Conservation (phyloP, 2,797 vertebrate species). For the Periophthalmus magnuspinnatus region DNA sequence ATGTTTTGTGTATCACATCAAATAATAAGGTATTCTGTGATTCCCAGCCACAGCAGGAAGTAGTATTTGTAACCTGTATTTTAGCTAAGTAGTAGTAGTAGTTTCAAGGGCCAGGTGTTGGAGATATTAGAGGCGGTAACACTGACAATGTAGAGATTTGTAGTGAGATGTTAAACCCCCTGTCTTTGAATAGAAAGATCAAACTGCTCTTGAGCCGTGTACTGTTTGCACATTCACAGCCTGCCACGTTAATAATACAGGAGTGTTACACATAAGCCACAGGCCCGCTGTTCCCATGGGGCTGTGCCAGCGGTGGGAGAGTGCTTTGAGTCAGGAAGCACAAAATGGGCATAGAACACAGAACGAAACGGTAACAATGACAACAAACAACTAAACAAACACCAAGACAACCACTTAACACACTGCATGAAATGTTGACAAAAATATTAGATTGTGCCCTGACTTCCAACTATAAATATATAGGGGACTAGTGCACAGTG, state of each 20-base stretch:
- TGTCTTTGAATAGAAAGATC: slow-evolving; percentile 37
- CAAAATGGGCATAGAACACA: neutral
- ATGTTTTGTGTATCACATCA: too few relatives aligned
- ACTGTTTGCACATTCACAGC: slow-evolving; percentile 60
- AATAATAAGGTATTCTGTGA: too few relatives aligned
- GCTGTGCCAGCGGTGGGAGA: slow-evolving; percentile 39
- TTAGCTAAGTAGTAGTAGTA: neutral
- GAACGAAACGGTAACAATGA: slow-evolving; percentile 12
- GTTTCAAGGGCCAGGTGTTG: slow-evolving; percentile 15
- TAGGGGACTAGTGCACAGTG: too few relatives aligned
- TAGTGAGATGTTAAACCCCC: slow-evolving; percentile 48
- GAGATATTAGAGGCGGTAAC: slow-evolving; percentile 35
- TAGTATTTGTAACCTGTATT: neutral
- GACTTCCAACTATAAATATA: too few relatives aligned
- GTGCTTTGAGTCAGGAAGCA: slow-evolving; percentile 24
- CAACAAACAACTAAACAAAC: neutral
- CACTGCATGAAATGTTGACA: too few relatives aligned
- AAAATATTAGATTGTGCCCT: neutral
- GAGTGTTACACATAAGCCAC: slow-evolving; percentile 56
- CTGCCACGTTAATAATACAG: slow-evolving; percentile 52
- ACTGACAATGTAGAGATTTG: slow-evolving; percentile 43
- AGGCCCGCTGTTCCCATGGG: slow-evolving; percentile 63
- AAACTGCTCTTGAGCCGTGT: slow-evolving; percentile 54
- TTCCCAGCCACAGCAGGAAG: neutral
- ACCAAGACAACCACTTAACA: neutral